Evolutionary conservation across 2,113 vertebrate species (phyloP), one percentile per base, ranked within the genome.

Genomic region (Terrapene triunguis): DNA sequence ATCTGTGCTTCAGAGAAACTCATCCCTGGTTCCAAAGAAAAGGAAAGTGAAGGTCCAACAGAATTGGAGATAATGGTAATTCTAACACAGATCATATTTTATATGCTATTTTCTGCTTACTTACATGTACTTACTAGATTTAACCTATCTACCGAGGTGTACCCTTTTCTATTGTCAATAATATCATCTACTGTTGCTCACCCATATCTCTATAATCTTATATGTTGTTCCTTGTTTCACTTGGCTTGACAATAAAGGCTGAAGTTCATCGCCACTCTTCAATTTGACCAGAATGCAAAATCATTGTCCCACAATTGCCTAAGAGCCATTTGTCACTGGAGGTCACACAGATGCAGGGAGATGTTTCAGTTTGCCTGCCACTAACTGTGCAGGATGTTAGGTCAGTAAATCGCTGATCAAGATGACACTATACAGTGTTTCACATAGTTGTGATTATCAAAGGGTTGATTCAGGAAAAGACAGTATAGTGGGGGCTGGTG

Each of bases 11-110:
- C n/a, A 69, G 92, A 76, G 84, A 42, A 87, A 82, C 35, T 62
- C 50, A 80, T 76, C 13, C 62, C n/a, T 84, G 10, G 94, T 96
- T 93, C 57, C 13, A 92, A 82, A 87, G 65, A 96, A 97, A 96
- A 92, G 80, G 79, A 95, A 97, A 65, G 29, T 42, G 17, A 95
- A 91, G 17, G 7, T 94, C 97, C 50, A 90, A 84, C 78, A 96
- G 78, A 90, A 94, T 1, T 85, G 2, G 11, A 51, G 10, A 91
- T 54, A 93, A 82, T 48, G 47, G 87, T 95, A 92, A 74, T 19
- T 50, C 42, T 59, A 69, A 3, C 8, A 83, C 69, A 51, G 44
- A 4, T 93, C 47, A 42, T 62, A 38, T 83, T 87, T 96, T 82
- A 9, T 74, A 25, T 44, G 89, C 14, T 88, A 17, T 88, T 94